phyloP scores from a whole-genome alignment of 2,888 invertebrate species.

The Notocelia uddmanniana region DNA sequence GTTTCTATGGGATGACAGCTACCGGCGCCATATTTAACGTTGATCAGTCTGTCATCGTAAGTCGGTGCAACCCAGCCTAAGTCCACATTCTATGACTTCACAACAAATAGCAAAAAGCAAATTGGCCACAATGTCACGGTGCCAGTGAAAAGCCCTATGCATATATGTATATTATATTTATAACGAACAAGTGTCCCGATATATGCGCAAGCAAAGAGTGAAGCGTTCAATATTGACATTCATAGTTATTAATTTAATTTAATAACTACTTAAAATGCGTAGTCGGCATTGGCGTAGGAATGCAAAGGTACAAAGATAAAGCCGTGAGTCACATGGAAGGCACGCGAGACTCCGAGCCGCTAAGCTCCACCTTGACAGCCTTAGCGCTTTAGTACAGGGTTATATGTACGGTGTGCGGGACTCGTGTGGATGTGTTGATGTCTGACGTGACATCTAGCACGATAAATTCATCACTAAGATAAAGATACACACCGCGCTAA shows the following conservation, averaged over 20 bases:
- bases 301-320: slow-evolving; percentile 72
- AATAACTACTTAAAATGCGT: slow-evolving; percentile 43
- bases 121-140: background rate
- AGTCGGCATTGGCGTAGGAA: slow-evolving; percentile 65
- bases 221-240: background rate
- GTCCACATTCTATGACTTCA: background rate
- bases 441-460: slow-evolving; percentile 10
- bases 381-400: slow-evolving; percentile 48
- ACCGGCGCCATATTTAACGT: no score
- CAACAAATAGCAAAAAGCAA: background rate
- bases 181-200: no score
- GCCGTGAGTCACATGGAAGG: slow-evolving; percentile 77
- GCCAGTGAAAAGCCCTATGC: background rate
- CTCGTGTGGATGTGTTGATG: no score
- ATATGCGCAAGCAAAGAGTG: background rate
- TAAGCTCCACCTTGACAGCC: slow-evolving; percentile 60
- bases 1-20: no score
- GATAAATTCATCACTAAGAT: slow-evolving; percentile 24
- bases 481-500: slow-evolving; percentile 10
- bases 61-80: no score
- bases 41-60: no score
- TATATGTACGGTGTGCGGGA: slow-evolving; percentile 24
- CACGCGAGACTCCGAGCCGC: slow-evolving; percentile 68
- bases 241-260: slow-evolving; percentile 22
- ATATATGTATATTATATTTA: no score